Evolutionary conservation across 2,888 invertebrate species (phyloP), one percentile per base, ranked within the genome.

Genomic region (Oligia strigilis): DNA sequence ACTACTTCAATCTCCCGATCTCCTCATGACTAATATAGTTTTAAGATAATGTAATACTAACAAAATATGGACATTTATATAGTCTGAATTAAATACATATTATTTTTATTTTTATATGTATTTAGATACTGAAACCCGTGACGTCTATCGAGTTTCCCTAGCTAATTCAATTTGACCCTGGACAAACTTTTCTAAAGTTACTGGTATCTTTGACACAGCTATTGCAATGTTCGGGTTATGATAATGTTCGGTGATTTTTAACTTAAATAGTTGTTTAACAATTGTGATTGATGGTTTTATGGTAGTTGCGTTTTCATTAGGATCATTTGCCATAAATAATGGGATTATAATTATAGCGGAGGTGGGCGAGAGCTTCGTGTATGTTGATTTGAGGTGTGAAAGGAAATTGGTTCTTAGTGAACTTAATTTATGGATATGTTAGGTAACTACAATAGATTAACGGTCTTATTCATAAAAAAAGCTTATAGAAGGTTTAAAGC

Each of bases 281-380:
- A 64, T 73, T 81, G 72, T 82, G 73, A 83, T 88, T 66, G 66
- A 82, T 82, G 73, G 43, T 72, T 84, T 72, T 84, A 86, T 80
- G 77, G 78, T 74, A 80, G 82, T 77, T 69, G 66, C 70, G 11
- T 60, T 86, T 88, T 80, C 76, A 81, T 83, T 72, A 71, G 74
- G 75, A 72, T 64, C 52, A 88, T 81, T 78, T 78, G 75, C 67
- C 58, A 84, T 84, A 81, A 79, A 87, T 81, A 78, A 84, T 84
- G 69, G 75, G 67, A 72, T 85, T 77, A 79, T 87, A 83, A 79
- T 70, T 72, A 87, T 66, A 52, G 69, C 66, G 2, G 52, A 49
- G 76, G 76, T 83, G 65, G 76, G 74, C 64, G 76, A 65, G 11
- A 69, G 60, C 40, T 77, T 52, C 79, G 72, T 83, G 29, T 73